A percentile compares a stretch with the other conserved stretches of the same genome.
Conservation (phyloP, 2,113 vertebrate genomes). For the Hiodon alosoides region DNA sequence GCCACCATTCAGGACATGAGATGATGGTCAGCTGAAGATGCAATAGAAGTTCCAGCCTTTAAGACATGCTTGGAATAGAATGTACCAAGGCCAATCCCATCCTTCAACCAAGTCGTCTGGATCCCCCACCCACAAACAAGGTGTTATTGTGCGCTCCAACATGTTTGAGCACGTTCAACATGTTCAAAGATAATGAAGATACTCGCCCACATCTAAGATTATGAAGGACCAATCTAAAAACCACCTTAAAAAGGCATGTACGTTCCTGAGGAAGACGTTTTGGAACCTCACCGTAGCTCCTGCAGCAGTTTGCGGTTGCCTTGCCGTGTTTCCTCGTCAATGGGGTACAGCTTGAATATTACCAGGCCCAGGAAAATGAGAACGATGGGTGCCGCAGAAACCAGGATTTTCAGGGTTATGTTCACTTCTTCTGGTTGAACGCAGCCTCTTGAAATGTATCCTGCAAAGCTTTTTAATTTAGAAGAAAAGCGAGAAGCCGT, state of each 20-base stretch:
- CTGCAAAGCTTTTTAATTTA: slow-evolving; percentile 72
- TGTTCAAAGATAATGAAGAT: too few relatives aligned
- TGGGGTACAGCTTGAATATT: slow-evolving; percentile 85
- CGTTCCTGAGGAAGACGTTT: too few relatives aligned
- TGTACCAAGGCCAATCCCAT: too few relatives aligned
- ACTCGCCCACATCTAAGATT: neutral
- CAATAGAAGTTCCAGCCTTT: too few relatives aligned
- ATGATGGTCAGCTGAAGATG: too few relatives aligned
- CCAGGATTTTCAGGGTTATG: slow-evolving; percentile 82
- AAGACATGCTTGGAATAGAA: too few relatives aligned
- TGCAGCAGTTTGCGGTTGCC: slow-evolving; percentile 84
- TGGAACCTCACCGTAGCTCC: slow-evolving; percentile 69
- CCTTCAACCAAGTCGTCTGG: too few relatives aligned
- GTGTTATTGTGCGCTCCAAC: too few relatives aligned
- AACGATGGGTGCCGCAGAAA: slow-evolving; percentile 73
- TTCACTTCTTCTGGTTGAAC: slow-evolving; percentile 73
- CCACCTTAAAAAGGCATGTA: too few relatives aligned
- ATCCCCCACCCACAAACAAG: too few relatives aligned
- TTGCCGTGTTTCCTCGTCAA: slow-evolving; percentile 74
- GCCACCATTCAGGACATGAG: neutral
- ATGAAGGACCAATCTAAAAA: too few relatives aligned
- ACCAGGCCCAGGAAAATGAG: slow-evolving; percentile 81
- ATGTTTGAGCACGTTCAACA: too few relatives aligned
- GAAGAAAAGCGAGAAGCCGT: neutral
- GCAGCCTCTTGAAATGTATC: slow-evolving; percentile 80